These are phyloP conservation scores for Tokudaia muenninki DNA, from an alignment of 2,797 vertebrate species.

Conservation along the genomic window DNA sequence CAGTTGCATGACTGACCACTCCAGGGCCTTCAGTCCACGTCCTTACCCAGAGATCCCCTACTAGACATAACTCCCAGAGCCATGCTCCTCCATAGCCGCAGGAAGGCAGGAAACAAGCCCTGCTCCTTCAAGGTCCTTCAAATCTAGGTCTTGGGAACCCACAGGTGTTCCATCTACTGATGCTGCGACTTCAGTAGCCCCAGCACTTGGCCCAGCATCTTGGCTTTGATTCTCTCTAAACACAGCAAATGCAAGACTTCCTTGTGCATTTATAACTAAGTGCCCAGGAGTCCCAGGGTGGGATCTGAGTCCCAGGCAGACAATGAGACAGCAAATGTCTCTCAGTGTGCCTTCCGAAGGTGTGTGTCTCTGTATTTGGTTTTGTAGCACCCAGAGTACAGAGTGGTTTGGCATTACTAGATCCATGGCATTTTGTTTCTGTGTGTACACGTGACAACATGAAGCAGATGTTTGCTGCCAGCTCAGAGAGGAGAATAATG, in stretches of 20 bases:
- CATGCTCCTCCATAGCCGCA: accelerated
- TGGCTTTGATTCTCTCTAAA: background rate
- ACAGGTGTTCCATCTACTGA: accelerated
- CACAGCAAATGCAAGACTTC: background rate
- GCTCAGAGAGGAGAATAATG: background rate
- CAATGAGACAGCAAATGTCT: background rate
- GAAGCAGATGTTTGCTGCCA: background rate
- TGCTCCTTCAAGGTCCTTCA: background rate
- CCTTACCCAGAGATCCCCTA: background rate
- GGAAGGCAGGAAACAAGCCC: background rate
- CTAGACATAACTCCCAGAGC: background rate
- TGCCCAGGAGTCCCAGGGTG: background rate
- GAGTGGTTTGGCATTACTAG: background rate
- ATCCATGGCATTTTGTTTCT: background rate
- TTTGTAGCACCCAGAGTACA: background rate
- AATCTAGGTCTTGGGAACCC: background rate
- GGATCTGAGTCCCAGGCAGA: background rate
- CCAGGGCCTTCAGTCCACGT: background rate
- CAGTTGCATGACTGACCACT: background rate
- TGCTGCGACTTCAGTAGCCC: too few species aligned
- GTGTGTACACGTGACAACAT: background rate
- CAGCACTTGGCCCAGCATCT: background rate
- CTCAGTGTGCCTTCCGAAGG: background rate
- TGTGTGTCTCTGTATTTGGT: background rate
- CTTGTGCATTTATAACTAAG: background rate